Evolutionary conservation across 1,140 invertebrate species (phyloP), one percentile per base, ranked within the genome.

Genomic region (Dolichoris vasculosae): DNA sequence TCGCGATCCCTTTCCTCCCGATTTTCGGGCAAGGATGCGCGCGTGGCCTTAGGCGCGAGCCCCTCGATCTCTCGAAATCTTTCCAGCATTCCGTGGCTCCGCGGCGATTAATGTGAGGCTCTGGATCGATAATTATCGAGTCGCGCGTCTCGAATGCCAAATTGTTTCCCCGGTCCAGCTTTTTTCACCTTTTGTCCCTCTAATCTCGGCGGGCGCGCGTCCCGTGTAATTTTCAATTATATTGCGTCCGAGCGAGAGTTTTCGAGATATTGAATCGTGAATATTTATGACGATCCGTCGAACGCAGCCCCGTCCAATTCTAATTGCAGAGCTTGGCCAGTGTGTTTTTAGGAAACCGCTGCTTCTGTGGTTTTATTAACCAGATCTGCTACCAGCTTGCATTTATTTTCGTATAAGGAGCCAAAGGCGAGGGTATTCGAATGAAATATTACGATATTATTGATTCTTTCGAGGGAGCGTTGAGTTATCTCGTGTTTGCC

Each of bases 171-270:
- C 69, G 67, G 59, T 73, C 17, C 43, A 43, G 46, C 81, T 59
- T 51, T 32, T 78, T 51, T 78, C 40, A n/a, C 30, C 43, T 20
- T 15, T 40, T 48, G 64, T 82, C 78, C 35, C 55, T 32, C 64
- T 59, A 76, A 78, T 84, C 59, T 51, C 59, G 32, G 38, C 35
- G 8, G 51, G 15, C 67, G 43, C 71, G 32, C 38, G n/a, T 6
- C 64, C 11, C 23, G 59, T n/a, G 32, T 77, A 83, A 86, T 86
- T 82, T 86, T 86, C 85, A 82, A 82, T 86, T 86, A 80, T 40
- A 48, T n/a, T 43, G 51, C 43, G 67, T 17, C 84, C 35, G n/a
- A 8, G 55, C 32, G 73, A 26, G 73, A n/a, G 11, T 32, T 55
- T 15, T 38, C 40, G 7, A 26, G 69, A 67, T 80, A 81, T 81